phyloP scores from a whole-genome alignment of 1,140 invertebrate genomes.

The Scylla paramamosain region DNA sequence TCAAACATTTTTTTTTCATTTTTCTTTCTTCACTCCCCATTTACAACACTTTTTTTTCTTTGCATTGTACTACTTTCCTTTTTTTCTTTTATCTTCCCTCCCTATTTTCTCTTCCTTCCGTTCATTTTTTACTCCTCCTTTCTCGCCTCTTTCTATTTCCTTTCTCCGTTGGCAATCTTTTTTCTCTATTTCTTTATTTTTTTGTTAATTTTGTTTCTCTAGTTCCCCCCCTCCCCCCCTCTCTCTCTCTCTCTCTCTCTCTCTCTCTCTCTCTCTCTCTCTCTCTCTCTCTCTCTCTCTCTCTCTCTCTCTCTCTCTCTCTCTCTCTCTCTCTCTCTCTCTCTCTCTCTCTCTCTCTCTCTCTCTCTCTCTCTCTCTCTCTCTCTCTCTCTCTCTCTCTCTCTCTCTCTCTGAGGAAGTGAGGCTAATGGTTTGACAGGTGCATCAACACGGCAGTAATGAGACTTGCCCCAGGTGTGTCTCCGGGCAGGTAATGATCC shows the following conservation, averaged over 20 bases:
- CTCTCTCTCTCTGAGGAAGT: neutral
- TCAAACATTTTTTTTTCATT: too few relatives aligned
- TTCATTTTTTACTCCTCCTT: neutral
- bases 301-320: neutral
- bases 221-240: too few relatives aligned
- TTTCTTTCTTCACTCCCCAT: too few relatives aligned
- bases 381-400: neutral
- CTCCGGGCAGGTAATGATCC: neutral
- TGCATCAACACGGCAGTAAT: neutral
- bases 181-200: neutral
- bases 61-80: neutral
- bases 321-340: constrained; percentile 31
- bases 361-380: neutral
- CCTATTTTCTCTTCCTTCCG: neutral
- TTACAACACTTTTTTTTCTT: too few relatives aligned
- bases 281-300: neutral
- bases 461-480: neutral
- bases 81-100: neutral
- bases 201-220: neutral
- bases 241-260: constrained; percentile 31
- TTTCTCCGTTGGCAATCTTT: neutral
- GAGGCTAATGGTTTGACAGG: neutral
- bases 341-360: neutral
- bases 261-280: neutral
- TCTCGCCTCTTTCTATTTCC: neutral